phyloP scores from a whole-genome alignment of 2,113 vertebrate genomes.

The Chionomys nivalis region DNA sequence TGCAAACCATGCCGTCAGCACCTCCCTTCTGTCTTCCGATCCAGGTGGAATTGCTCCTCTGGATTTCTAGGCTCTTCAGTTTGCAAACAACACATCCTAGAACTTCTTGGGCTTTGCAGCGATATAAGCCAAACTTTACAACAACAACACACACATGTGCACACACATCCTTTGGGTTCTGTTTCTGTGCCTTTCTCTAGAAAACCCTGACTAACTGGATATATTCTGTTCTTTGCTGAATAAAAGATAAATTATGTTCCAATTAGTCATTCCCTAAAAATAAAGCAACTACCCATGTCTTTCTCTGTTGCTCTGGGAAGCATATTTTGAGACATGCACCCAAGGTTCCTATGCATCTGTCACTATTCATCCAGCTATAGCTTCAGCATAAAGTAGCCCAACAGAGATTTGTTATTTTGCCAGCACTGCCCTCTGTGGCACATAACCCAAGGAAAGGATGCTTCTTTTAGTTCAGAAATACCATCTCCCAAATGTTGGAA shows the following conservation, averaged over 20 bases:
- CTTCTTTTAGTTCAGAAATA: background rate
- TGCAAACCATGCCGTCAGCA: too few relatives aligned
- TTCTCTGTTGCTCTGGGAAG: background rate
- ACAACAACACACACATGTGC: background rate
- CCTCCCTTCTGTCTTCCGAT: background rate
- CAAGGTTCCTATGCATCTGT: background rate
- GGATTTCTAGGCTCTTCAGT: background rate
- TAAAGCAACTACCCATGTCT: constrained; percentile 9
- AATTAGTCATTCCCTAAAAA: constrained; percentile 47
- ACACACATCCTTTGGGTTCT: background rate
- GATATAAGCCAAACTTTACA: background rate
- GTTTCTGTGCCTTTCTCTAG: background rate
- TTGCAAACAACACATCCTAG: background rate
- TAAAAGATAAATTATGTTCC: constrained; percentile 28
- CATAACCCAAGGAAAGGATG: background rate
- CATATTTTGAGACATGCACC: background rate
- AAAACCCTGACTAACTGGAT: background rate
- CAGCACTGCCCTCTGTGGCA: background rate
- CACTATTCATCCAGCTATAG: background rate
- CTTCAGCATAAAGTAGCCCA: constrained; percentile 30
- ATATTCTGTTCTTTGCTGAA: background rate
- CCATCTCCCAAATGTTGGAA: background rate
- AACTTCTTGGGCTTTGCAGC: background rate
- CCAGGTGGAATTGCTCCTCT: background rate
- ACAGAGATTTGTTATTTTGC: background rate